phyloP scores from a whole-genome alignment of 2,113 vertebrate genomes.

The Ageneiosus marmoratus region DNA sequence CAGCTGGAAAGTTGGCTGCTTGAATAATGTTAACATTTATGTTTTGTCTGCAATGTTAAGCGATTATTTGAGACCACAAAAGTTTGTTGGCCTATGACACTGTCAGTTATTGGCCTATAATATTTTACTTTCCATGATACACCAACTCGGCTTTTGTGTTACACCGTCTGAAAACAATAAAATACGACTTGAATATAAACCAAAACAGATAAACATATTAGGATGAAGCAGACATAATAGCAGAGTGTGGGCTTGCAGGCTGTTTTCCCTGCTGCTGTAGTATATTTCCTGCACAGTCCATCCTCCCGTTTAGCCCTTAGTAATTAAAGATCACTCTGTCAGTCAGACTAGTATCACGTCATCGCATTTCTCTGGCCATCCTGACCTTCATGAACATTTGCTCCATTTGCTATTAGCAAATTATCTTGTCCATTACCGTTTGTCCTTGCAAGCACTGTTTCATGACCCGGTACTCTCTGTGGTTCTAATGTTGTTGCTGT shows the following conservation, averaged over 20 bases:
- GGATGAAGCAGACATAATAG: conserved; percentile 47
- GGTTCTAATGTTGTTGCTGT: neutral
- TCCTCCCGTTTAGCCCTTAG: conserved; percentile 19
- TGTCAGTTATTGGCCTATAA: neutral
- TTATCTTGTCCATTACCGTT: conserved; percentile 12
- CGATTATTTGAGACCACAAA: neutral
- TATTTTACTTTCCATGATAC: neutral
- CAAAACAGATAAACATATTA: conserved; percentile 46
- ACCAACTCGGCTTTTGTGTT: neutral
- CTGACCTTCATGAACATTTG: conserved; percentile 45
- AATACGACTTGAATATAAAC: neutral
- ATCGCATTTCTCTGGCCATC: conserved; percentile 48
- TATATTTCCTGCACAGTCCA: conserved; percentile 48
- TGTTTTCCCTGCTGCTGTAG: conserved; percentile 52
- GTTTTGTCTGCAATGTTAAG: neutral
- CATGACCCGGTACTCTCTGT: neutral
- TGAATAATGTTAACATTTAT: neutral
- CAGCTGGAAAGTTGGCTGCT: neutral
- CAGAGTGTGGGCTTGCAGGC: conserved; percentile 63
- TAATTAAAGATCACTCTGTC: conserved; percentile 54
- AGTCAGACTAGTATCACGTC: conserved; percentile 43
- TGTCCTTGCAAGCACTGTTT: neutral
- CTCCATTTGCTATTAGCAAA: conserved; percentile 32
- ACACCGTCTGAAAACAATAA: neutral
- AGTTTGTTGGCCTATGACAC: neutral